Evolutionary conservation across 2,888 invertebrate genomes (phyloP).

Genomic region (Limnephilus auricula): DNA sequence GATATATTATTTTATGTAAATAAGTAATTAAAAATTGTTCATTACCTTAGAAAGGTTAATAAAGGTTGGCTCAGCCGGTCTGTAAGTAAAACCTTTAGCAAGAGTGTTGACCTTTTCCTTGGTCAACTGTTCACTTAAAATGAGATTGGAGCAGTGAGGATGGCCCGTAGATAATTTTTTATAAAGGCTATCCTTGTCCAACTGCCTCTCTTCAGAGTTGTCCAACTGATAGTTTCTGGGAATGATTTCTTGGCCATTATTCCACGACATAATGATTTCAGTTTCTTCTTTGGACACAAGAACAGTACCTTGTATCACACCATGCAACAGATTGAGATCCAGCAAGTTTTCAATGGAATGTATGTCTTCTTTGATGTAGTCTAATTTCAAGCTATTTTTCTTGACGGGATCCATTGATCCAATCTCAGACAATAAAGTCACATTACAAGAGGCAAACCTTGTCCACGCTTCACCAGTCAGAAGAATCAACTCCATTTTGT

Average conservation of each 20-base stretch:
- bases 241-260: conserved; percentile 73
- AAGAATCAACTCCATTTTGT: conserved; percentile 29
- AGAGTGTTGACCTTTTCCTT: conserved; percentile 73
- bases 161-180: conserved; percentile 72
- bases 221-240: conserved; percentile 66
- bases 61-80: conserved; percentile 77
- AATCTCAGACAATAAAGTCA: conserved; percentile 76
- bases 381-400: conserved; percentile 85
- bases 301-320: conserved; percentile 71
- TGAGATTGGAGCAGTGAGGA: conserved; percentile 74
- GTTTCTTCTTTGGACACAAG: conserved; percentile 65
- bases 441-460: conserved; percentile 59
- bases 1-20: neutral
- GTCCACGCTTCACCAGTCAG: conserved; percentile 58
- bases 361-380: conserved; percentile 84
- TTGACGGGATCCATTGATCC: conserved; percentile 90
- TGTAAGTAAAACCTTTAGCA: conserved; percentile 77
- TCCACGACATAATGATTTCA: conserved; percentile 54
- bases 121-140: conserved; percentile 71
- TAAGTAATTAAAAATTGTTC: neutral
- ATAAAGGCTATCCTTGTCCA: conserved; percentile 66
- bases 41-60: conserved; percentile 76
- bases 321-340: conserved; percentile 78
- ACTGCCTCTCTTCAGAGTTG: conserved; percentile 63
- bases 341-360: conserved; percentile 78